Base-by-base conservation (phyloP, 30 jellyfish, hydroid and myxozoan genomes). In the Euphysa ruthae region DNA sequence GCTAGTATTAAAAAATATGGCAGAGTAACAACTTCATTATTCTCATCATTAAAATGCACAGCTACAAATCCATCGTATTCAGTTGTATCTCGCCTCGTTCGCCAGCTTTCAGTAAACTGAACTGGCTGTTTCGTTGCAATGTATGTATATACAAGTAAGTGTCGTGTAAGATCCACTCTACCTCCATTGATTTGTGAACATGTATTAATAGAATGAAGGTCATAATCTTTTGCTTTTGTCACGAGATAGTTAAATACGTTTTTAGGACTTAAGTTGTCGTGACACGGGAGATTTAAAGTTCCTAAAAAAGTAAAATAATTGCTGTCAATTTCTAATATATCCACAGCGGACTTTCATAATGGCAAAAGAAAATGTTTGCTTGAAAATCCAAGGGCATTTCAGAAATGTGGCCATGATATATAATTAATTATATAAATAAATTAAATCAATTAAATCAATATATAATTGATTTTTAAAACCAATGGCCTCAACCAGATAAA, bases 41-140 rank as follows among this genome's bases (percentile, higher is more conserved):
- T 91, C 10, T 60, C 76, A 12, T 88, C 54, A 0, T 71, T 73
- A 23, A 78, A 74, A 33, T 85, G 63, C 28, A 86, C 78, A 60
- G 91, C 62, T 26, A 80, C 96, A 49, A 62, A 76, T 52, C 96
- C 94, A 49, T 86, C 96, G 32, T 69, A 86, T 55, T 86, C 96
- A 13, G 93, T 83, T 20, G 81, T 44, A 46, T 86, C 96, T 28
- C 96, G 71, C 8, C 94, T 50, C 32, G 74, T 68, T 19, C 80
- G 72, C 80, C 80, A 68, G 7, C 78, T 55, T 27, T 68, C 80
- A 26, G 72, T 30, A 23, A 70, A 65, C 55, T 79, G 93, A 23
- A 79, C 71, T 23, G 92, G 94, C 35, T 71, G 75, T 46, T 73
- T 74, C 30, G 49, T 76, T 18, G 96, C 69, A 74, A 58, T 71